Conservation (phyloP, 2,888 invertebrate species). For the Petrophora chlorosata region DNA sequence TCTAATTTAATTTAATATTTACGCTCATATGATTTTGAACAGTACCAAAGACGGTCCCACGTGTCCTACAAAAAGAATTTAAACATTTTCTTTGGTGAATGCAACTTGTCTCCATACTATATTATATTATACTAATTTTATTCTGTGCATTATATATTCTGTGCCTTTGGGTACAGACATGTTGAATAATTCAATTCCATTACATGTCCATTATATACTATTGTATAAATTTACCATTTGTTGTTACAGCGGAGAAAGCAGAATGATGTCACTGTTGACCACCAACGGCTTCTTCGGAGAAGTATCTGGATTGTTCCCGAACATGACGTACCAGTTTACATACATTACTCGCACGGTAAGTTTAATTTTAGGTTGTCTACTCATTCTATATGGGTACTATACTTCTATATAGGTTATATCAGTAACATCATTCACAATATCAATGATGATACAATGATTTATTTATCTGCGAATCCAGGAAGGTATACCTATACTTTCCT, state of each 20-base stretch:
- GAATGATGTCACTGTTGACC: slow-evolving; percentile 52
- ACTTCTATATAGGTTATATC: background rate
- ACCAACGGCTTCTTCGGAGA: slow-evolving; percentile 67
- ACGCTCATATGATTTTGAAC: no score
- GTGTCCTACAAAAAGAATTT: no score
- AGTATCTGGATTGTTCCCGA: slow-evolving; percentile 59
- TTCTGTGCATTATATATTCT: no score
- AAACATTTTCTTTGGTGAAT: no score
- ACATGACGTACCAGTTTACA: slow-evolving; percentile 53
- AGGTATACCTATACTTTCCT: no score
- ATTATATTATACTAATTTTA: no score
- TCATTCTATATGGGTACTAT: background rate
- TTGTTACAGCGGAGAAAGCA: slow-evolving; percentile 54
- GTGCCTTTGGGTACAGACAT: background rate
- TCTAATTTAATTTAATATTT: no score
- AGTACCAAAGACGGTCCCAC: no score
- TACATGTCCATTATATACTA: background rate
- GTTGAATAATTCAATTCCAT: background rate
- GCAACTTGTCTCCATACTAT: no score
- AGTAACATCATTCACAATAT: background rate
- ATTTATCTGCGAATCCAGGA: no score
- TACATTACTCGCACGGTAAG: slow-evolving; percentile 64
- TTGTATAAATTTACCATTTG: background rate
- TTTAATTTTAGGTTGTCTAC: background rate
- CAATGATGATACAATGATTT: no score